Conservation (phyloP, 2,113 vertebrate genomes). For the Odocoileus hemionus region DNA sequence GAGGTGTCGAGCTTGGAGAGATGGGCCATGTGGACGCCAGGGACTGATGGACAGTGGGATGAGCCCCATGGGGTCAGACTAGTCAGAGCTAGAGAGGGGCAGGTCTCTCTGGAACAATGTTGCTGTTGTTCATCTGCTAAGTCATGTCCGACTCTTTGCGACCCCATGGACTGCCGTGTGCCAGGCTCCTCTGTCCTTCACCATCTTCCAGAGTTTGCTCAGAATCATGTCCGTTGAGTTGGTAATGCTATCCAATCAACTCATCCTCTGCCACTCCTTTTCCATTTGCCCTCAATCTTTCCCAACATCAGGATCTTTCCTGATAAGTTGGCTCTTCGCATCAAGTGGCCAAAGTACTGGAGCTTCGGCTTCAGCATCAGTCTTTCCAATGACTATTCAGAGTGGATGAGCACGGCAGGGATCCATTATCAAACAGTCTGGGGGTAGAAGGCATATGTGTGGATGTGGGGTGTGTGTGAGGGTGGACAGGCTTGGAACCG, state of each 20-base stretch:
- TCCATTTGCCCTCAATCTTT: background rate
- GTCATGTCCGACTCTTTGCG: background rate
- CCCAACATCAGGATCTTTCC: background rate
- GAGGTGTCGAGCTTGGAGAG: background rate
- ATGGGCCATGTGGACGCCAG: fast-evolving
- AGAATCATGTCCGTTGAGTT: background rate
- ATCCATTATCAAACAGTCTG: background rate
- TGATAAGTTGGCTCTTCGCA: background rate
- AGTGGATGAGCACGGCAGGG: background rate
- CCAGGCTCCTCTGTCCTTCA: background rate
- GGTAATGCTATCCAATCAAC: background rate
- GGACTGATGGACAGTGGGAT: background rate
- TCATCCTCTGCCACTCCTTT: background rate
- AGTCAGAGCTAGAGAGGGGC: background rate
- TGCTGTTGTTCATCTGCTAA: background rate
- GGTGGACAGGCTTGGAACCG: background rate
- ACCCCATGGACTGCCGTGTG: background rate
- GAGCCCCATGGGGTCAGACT: background rate
- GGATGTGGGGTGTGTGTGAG: fast-evolving
- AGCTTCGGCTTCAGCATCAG: background rate
- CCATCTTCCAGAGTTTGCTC: background rate
- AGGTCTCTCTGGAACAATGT: background rate
- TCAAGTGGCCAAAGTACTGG: background rate
- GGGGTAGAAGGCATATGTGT: background rate
- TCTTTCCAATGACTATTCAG: background rate